Conservation (phyloP, 2,888 invertebrate species). For the Amphipyra tragopoginis region DNA sequence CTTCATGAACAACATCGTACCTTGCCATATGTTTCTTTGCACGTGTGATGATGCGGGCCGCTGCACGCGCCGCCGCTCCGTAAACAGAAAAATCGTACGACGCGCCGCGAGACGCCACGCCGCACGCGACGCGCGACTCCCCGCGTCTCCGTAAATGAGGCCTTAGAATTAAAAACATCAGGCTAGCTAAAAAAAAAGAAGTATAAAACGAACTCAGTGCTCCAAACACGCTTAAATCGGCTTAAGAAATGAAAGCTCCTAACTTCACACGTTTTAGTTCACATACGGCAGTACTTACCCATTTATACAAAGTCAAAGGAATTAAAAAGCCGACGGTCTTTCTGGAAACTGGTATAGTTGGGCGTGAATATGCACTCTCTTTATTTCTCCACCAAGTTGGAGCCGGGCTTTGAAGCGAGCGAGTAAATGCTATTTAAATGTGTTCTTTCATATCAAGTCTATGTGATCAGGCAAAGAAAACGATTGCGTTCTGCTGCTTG, state of each 20-base stretch:
- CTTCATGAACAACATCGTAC: no score
- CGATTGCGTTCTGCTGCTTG: constrained; percentile 26
- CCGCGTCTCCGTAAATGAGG: no score
- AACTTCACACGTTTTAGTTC: constrained; percentile 23
- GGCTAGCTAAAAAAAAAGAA: neutral
- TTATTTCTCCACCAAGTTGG: constrained; percentile 30
- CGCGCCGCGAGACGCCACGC: no score
- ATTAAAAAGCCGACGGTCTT: constrained; percentile 52
- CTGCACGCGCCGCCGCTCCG: no score
- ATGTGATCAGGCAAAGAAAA: constrained; percentile 29
- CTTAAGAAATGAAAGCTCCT: constrained; percentile 24
- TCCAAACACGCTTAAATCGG: constrained; percentile 19
- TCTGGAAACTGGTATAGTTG: constrained; percentile 23
- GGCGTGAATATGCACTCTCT: constrained; percentile 52
- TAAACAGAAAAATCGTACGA: no score
- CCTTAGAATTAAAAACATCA: neutral
- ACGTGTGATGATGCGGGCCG: no score
- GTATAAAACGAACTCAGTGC: neutral
- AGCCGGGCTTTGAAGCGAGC: constrained; percentile 18
- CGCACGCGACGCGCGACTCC: no score
- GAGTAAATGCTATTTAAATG: constrained; percentile 27
- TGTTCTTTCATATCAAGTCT: constrained; percentile 35
- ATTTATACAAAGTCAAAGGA: constrained; percentile 56
- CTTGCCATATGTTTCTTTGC: no score
- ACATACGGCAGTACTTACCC: constrained; percentile 29